Evolutionary conservation across 2,113 vertebrate genomes (phyloP).

Genomic region (Perca flavescens): DNA sequence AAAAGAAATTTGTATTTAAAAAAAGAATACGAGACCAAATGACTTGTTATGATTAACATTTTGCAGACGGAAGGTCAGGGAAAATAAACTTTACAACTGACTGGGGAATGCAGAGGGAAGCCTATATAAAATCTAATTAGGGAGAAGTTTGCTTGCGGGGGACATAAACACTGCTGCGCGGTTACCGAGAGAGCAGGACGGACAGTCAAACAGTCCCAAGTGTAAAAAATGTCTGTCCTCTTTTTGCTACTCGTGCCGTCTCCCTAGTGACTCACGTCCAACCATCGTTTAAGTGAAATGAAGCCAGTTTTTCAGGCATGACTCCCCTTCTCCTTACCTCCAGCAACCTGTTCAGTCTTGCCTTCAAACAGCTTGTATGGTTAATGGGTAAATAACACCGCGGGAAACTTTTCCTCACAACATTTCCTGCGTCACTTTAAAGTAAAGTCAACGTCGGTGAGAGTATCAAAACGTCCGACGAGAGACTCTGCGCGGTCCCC

Average conservation of each 20-base stretch:
- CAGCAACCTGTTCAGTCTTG: slow-evolving; percentile 81
- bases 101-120: background rate
- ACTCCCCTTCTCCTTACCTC: slow-evolving; percentile 63
- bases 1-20: slow-evolving; percentile 20
- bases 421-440: slow-evolving; percentile 16
- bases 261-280: slow-evolving; percentile 59
- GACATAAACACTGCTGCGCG: slow-evolving; percentile 45
- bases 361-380: slow-evolving; percentile 59
- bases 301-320: slow-evolving; percentile 78
- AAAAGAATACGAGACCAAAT: slow-evolving; percentile 14
- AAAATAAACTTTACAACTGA: slow-evolving; percentile 53
- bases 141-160: slow-evolving; percentile 56
- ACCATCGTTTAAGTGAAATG: slow-evolving; percentile 57
- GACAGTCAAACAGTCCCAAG: slow-evolving; percentile 16
- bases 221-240: slow-evolving; percentile 46
- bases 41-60: slow-evolving; percentile 14
- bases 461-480: background rate
- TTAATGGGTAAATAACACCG: slow-evolving; percentile 69
- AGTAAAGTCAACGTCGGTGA: slow-evolving; percentile 22
- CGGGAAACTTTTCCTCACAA: slow-evolving; percentile 26
- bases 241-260: slow-evolving; percentile 38
- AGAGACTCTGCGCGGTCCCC: background rate
- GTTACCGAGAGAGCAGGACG: background rate
- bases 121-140: slow-evolving; percentile 49
- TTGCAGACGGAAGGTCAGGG: slow-evolving; percentile 39